Evolutionary conservation across 2,113 vertebrate genomes (phyloP), one percentile per base, ranked within the genome.

Genomic region (Casuarius casuarius): DNA sequence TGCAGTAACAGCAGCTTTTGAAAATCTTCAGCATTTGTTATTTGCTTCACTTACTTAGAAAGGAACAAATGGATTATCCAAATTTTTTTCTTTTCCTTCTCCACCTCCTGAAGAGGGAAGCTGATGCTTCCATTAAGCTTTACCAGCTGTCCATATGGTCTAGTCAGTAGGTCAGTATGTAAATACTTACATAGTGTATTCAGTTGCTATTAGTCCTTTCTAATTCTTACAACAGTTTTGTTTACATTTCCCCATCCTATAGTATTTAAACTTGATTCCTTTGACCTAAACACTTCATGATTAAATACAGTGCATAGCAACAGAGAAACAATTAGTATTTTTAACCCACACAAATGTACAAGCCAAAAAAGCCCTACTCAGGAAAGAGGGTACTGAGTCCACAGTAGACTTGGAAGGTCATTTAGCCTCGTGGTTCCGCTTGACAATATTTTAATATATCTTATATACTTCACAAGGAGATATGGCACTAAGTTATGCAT

Each of bases 121-220:
- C 25, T 72, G 48, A 70, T 84, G 63, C n/a, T 85, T 97, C 94
- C 65, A 62, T 81, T 97, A 94, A 95, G 68, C 49, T 94, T 94
- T 84, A 76, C 51, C 87, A 94, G 63, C 81, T 96, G 91, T 79
- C 44, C 84, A 33, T 28, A 20, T 66, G 56, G 46, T 68, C 71
- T 88, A 40, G 29, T 84, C 82, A 92, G 68, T 92, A 84, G 65
- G 56, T 79, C 52, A 75, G 35, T 76, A 52, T 80, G 62, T 87
- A 95, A 87, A 88, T 86, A 88, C 79, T 95, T 92, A 81, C 40
- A 79, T 23, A 88, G 21, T 58, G 11, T 61, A 26, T 78, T 61
- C 62, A 54, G 54, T 90, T 95, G 51, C 46, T 85, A 15, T 91
- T 89, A 70, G 73, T 87, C 51, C 42, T 84, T 73, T 71, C 58